Base-by-base conservation (phyloP, 2,113 vertebrate genomes). In the Bubalus kerabau region DNA sequence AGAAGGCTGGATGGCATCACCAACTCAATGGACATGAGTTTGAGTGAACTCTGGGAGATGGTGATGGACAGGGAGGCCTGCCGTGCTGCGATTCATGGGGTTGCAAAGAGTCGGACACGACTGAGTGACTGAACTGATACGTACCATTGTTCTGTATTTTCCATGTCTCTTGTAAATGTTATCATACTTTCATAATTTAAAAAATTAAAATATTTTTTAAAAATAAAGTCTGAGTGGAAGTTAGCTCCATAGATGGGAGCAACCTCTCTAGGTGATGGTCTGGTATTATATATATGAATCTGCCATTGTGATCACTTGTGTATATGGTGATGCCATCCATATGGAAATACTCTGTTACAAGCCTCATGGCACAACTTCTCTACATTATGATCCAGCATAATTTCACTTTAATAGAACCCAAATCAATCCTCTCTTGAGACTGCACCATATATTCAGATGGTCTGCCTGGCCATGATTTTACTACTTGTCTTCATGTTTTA, bases 401-500 rank as follows among this genome's bases (percentile, higher is more conserved):
- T 67, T 93, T 88, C 52, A 62, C 83, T 84, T 97, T 91, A 97
- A 87, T 67, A 83, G 78, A 94, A 15, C 46, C 28, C 56, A 95
- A 85, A 97, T 90, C 71, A 87, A 17, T 59, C 87, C 8, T 90
- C 52, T 95, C 92, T 64, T 67, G 91, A 96, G 67, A 87, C 10
- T 78, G 11, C 56, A 40, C 86, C 40, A 82, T 94, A 95, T 96
- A 96, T 96, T 92, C 43, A 85, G 46, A 87, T 87, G 16, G 54
- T 93, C 36, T 90, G 76, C 87, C 57, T 86, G 40, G 28, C 13
- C 26, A 46, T 23, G n/a, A 86, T 87, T 97, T 95, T 60, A 95
- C 64, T 64, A 81, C 54, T 80, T 13, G 24, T n/a, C 78, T 95
- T 96, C 86, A 76, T 89, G 67, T 93, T 96, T 96, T 94, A 93